Evolutionary conservation across 2,113 vertebrate genomes (phyloP).

Genomic region (Atractosteus spatula): DNA sequence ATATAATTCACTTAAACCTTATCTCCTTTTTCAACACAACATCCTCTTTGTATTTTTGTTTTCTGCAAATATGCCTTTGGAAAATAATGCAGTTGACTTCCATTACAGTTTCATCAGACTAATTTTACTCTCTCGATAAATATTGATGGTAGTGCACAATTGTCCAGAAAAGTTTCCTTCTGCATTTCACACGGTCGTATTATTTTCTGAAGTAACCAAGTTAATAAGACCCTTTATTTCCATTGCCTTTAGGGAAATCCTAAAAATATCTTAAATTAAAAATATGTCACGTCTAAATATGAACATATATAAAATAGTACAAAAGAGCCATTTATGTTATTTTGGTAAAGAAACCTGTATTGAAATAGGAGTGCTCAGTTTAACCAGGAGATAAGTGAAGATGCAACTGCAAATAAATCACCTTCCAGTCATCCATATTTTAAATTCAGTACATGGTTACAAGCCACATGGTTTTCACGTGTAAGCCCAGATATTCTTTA

Average conservation of each 20-base stretch:
- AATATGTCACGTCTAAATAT: constrained; percentile 8
- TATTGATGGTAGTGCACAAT: neutral
- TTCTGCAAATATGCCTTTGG: too few species aligned
- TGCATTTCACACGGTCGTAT: constrained; percentile 20
- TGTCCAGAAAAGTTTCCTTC: constrained; percentile 12
- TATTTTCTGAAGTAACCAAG: constrained; percentile 13
- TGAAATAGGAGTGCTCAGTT: constrained; percentile 16
- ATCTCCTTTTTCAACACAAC: too few species aligned
- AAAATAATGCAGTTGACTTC: too few species aligned
- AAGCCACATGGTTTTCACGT: neutral
- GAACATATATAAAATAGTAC: constrained; percentile 5
- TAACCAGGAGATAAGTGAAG: constrained; percentile 5
- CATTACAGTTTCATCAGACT: too few species aligned
- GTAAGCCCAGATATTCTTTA: neutral
- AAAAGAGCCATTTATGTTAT: neutral
- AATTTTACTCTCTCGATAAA: too few species aligned
- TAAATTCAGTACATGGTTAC: too few species aligned
- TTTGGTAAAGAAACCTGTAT: neutral
- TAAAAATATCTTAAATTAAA: constrained; percentile 23
- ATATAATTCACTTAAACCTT: too few species aligned
- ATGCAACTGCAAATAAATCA: constrained; percentile 25
- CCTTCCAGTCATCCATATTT: constrained; percentile 25
- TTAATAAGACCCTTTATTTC: constrained; percentile 21
- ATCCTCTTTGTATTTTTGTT: too few species aligned
- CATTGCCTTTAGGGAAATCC: constrained; percentile 2